Evolutionary conservation across 1,140 invertebrate genomes (phyloP), one percentile per base, ranked within the genome.

Genomic region (Amphibalanus amphitrite): DNA sequence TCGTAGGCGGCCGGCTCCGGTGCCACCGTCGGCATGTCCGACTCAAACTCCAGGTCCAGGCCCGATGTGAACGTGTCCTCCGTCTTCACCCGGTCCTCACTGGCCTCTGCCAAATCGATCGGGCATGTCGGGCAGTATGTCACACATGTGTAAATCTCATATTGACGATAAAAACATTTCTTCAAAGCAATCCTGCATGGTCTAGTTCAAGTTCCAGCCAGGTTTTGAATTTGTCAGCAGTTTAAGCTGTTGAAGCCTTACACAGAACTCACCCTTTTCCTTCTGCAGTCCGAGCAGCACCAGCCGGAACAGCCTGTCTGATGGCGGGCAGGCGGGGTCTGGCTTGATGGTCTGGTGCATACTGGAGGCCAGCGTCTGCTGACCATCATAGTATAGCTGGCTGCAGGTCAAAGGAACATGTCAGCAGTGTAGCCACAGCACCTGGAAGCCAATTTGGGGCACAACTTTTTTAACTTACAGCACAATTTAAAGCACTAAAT

Each of bases 1-100:
- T 99, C 96, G 80, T 98, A 99, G 23, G 92, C 86, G 0, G 93
- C 92, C 29, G 93, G 93, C 79, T 96, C 94, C 0, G 95, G 93
- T 0, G 95, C 95, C 59, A 92, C 84, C 0, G 90, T 87, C 72
- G 74, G 76, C 0, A 91, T 88, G 81, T 99, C 95, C 67, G 95
- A 95, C 80, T 98, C 95, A 82, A 90, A 98, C 82, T 98, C 96
- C 69, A 99, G 76, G 78, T 88, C 87, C 72, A 86, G 84, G 87
- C 47, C 47, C 13, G 47, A 13, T 1, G 47, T 59, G 47, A 59
- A 59, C 6, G 10, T 13, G 47, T 59, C 47, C 47, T 59, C 47
- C 47, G 47, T 8, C 47, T 59, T 8, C 10, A 1, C 17, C 10
- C 47, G 47, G 10, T 59, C 47, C 13, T 59, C 47, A 20, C 47